phyloP scores from a whole-genome alignment of 2,113 vertebrate species.

The Ptilorrhoa leucosticta region DNA sequence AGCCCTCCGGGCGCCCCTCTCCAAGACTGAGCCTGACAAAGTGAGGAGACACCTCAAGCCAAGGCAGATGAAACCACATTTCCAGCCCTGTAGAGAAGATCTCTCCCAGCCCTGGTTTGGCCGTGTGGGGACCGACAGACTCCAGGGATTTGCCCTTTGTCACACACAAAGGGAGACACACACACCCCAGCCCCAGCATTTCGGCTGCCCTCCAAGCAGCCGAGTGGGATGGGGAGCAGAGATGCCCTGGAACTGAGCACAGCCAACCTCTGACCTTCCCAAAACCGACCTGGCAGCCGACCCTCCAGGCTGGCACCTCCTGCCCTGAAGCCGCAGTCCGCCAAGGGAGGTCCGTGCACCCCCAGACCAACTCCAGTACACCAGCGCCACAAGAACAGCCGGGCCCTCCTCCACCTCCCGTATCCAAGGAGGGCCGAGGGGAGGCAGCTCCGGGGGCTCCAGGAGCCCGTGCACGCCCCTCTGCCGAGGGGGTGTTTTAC shows the following conservation, averaged over 20 bases:
- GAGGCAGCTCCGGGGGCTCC: neutral
- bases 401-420: neutral
- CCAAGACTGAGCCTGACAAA: neutral
- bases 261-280: neutral
- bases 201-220: neutral
- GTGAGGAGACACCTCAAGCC: neutral
- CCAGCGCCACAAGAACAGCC: neutral
- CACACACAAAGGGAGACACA: neutral
- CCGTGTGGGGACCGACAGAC: neutral
- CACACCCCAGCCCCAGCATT: neutral
- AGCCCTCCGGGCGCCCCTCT: neutral
- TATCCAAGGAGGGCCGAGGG: neutral
- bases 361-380: neutral
- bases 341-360: neutral
- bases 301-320: neutral
- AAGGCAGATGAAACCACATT: neutral
- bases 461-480: slow-evolving; percentile 44
- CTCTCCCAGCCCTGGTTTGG: neutral
- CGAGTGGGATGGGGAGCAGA: neutral
- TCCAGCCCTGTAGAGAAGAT: neutral
- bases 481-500: slow-evolving; percentile 75
- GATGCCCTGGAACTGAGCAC: neutral
- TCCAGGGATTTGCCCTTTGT: neutral
- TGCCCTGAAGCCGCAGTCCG: neutral
- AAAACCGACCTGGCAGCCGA: neutral